Conservation (phyloP, 2,797 vertebrate species). For the Sebastes diploproa region DNA sequence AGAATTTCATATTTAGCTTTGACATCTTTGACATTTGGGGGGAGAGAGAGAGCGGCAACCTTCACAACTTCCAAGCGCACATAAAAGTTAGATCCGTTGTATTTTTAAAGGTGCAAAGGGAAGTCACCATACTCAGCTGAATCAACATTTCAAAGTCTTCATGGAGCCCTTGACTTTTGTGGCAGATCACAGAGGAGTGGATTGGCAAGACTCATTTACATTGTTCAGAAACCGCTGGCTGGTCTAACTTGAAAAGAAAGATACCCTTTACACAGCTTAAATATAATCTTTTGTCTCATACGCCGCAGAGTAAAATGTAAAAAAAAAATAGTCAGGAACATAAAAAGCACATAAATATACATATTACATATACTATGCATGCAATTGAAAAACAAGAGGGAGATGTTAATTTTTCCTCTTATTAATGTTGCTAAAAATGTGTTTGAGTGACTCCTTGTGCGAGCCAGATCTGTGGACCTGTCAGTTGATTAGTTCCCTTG, state of each 20-base stretch:
- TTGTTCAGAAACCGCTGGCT: conserved; percentile 80
- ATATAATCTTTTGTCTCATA: conserved; percentile 70
- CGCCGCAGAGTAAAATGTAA: background rate
- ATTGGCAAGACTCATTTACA: conserved; percentile 87
- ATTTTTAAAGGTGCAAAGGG: conserved; percentile 82
- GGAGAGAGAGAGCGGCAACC: conserved; percentile 72
- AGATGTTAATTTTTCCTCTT: conserved; percentile 8
- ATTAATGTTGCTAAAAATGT: conserved; percentile 31
- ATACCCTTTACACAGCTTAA: conserved; percentile 64
- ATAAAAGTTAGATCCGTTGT: conserved; percentile 87
- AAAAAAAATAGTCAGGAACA: conserved; percentile 20
- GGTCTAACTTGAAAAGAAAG: conserved; percentile 69
- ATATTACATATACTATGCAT: conserved; percentile 27
- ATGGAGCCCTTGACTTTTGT: conserved; percentile 80
- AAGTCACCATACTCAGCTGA: conserved; percentile 80
- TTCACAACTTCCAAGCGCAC: conserved; percentile 86
- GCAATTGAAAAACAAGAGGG: conserved; percentile 10
- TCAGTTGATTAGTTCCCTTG: conserved; percentile 99
- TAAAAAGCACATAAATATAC: conserved; percentile 52
- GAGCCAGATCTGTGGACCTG: conserved; percentile 93
- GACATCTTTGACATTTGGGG: conserved; percentile 84
- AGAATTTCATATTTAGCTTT: conserved; percentile 82
- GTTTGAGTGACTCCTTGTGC: conserved; percentile 90
- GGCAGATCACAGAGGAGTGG: conserved; percentile 83
- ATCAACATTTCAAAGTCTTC: conserved; percentile 90